phyloP scores from a whole-genome alignment of 2,113 vertebrate genomes.

The Phylloscopus trochiloides region DNA sequence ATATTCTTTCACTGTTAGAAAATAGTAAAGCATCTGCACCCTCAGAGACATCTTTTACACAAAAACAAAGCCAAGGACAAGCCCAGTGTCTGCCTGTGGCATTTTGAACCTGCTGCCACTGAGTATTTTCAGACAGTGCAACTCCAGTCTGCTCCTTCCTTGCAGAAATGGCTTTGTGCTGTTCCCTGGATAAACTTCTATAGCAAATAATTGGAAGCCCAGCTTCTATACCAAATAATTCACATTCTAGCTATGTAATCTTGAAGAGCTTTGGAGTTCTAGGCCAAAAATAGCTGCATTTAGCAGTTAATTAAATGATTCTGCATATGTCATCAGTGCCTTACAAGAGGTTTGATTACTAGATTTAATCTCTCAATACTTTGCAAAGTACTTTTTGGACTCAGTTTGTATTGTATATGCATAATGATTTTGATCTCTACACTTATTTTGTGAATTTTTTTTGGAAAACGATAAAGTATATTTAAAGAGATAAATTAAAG shows the following conservation, averaged over 20 bases:
- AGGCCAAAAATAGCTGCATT: not conserved
- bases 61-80: not conserved
- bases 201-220: not conserved
- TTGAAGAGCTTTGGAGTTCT: not conserved
- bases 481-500: not conserved
- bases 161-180: not conserved
- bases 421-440: not conserved
- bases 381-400: not conserved
- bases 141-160: not conserved
- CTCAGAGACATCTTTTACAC: not conserved
- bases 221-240: not conserved
- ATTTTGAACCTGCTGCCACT: not conserved
- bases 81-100: not conserved
- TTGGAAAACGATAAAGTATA: not conserved
- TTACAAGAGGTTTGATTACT: constrained; percentile 3
- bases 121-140: not conserved
- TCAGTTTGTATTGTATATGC: not conserved
- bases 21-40: not conserved
- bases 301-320: constrained; percentile 18
- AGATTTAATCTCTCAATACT: not conserved
- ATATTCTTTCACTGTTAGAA: not conserved
- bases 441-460: not conserved
- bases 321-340: not conserved
- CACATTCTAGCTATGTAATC: not conserved
- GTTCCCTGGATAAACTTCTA: not conserved